Conservation (phyloP, 2,888 invertebrate genomes). For the Lathronympha strigana region DNA sequence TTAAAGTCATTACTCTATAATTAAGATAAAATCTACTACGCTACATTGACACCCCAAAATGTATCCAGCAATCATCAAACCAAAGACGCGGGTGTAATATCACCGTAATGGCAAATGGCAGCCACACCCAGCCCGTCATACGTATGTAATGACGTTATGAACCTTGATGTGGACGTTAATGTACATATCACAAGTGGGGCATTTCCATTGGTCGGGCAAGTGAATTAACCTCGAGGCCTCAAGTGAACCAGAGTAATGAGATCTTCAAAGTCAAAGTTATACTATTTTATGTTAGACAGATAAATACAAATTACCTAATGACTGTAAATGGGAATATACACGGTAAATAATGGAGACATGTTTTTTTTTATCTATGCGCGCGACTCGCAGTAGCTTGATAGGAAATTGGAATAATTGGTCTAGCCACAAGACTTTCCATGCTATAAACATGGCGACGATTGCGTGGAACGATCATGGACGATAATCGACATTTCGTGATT, state of each 20-base stretch:
- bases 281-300: too few species aligned
- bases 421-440: too few species aligned
- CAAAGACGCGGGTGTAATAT: background rate
- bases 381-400: too few species aligned
- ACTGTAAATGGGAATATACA: too few species aligned
- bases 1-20: background rate
- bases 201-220: background rate
- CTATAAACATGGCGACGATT: too few species aligned
- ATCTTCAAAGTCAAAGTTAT: background rate
- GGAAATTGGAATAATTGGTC: too few species aligned
- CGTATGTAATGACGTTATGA: constrained; percentile 13
- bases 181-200: background rate
- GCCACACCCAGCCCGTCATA: constrained; percentile 12
- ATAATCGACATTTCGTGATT: too few species aligned
- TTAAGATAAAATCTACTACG: too few species aligned
- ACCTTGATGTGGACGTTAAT: constrained; percentile 1
- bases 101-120: background rate
- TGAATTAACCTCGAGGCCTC: background rate
- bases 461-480: too few species aligned
- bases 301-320: too few species aligned
- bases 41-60: background rate
- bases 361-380: too few species aligned
- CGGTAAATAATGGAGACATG: too few species aligned
- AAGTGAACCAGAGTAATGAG: background rate
- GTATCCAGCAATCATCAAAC: background rate